These are phyloP conservation scores for Stichodactyla mertensii DNA, from an alignment of 64 coral and sea anemone genomes.

Conservation along the genomic window DNA sequence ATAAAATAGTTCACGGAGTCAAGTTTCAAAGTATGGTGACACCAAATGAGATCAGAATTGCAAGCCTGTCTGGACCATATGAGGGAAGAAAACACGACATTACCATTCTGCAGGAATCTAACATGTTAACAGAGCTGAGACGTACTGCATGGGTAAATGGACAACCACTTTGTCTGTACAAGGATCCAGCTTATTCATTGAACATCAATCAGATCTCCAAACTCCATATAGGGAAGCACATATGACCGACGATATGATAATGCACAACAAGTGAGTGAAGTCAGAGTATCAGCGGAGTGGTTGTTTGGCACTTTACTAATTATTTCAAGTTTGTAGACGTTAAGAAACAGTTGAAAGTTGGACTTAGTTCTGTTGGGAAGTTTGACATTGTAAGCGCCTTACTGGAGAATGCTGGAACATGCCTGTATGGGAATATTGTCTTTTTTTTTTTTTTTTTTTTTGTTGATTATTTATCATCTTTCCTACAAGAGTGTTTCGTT, in stretches of 20 bases:
- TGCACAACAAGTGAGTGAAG: neutral
- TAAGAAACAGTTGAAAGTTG: too few relatives aligned
- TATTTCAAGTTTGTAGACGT: too few relatives aligned
- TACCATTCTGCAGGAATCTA: neutral
- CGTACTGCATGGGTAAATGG: neutral
- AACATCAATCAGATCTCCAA: neutral
- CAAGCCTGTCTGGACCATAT: neutral
- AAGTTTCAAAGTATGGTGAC: neutral
- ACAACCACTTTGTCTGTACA: neutral
- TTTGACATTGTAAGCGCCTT: too few relatives aligned
- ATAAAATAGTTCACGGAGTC: neutral
- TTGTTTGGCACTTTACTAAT: too few relatives aligned
- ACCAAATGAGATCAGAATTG: slow-evolving; percentile 8
- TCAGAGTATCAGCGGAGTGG: too few relatives aligned
- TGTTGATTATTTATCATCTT: too few relatives aligned
- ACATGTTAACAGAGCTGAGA: neutral
- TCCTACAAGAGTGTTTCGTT: too few relatives aligned
- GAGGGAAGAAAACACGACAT: slow-evolving; percentile 1
- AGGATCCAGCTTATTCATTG: neutral
- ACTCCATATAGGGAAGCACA: neutral
- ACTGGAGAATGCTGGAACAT: too few relatives aligned
- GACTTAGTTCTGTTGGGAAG: too few relatives aligned
- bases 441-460: too few relatives aligned
- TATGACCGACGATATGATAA: neutral
- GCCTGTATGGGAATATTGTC: too few relatives aligned